Percentiles rank a stretch among this genome's conserved stretches.
These are phyloP conservation scores for Dolichotis patagonum DNA, from an alignment of 2,113 vertebrate genomes.

Conservation along the genomic window DNA sequence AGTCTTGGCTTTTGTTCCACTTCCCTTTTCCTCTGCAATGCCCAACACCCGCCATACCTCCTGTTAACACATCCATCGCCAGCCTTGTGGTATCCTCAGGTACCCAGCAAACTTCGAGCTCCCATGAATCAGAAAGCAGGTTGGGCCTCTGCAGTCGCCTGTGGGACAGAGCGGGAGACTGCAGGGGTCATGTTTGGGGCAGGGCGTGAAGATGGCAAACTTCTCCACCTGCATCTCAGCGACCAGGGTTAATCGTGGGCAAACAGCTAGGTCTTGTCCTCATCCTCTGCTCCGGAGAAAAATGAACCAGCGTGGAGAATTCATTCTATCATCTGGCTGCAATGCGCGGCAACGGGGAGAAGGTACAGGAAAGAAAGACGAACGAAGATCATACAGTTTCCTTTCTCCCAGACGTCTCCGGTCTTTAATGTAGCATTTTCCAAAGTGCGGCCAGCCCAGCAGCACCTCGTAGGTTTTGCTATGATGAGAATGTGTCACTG, in stretches of 20 bases:
- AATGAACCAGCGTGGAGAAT: neutral
- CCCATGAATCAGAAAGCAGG: neutral
- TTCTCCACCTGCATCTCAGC: neutral
- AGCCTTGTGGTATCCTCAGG: too few relatives aligned
- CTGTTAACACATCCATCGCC: neutral
- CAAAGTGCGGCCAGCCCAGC: neutral
- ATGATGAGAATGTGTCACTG: neutral
- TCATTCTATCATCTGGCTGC: neutral
- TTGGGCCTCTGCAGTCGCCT: neutral
- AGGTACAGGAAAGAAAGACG: neutral
- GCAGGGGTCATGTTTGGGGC: neutral
- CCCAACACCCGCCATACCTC: neutral
- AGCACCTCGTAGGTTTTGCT: neutral
- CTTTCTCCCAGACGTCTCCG: neutral
- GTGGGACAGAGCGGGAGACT: neutral
- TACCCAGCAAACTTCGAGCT: neutral
- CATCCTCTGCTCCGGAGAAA: neutral
- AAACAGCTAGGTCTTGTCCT: neutral
- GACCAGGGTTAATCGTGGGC: neutral
- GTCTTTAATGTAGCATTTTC: neutral
- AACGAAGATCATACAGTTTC: neutral
- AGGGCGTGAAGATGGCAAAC: neutral
- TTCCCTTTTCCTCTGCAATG: neutral
- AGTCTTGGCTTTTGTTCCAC: neutral
- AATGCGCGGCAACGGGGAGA: accelerated